phyloP scores from a whole-genome alignment of 2,888 invertebrate species.

The Cantharis rustica region DNA sequence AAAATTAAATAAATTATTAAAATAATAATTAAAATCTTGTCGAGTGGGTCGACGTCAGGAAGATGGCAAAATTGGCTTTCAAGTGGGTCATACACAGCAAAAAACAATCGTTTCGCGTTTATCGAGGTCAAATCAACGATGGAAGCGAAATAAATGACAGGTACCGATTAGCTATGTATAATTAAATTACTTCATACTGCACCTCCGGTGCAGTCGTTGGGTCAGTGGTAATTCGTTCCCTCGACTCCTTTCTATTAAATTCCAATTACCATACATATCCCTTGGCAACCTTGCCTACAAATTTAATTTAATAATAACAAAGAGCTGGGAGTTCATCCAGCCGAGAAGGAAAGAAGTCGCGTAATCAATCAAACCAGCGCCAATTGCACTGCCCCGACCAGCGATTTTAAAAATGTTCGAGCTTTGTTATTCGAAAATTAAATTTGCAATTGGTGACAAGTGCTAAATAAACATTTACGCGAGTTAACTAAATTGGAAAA shows the following conservation, averaged over 20 bases:
- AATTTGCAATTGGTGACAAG: background rate
- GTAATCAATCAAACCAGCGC: background rate
- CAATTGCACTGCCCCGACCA: background rate
- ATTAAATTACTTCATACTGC: background rate
- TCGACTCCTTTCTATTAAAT: background rate
- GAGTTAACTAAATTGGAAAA: constrained; percentile 1
- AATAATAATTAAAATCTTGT: background rate
- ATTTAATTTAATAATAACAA: background rate
- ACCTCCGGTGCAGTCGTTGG: background rate
- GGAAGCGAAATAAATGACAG: background rate
- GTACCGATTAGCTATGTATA: background rate
- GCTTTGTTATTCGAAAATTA: background rate
- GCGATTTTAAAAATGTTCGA: background rate
- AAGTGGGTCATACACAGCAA: background rate
- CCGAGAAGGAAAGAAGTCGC: background rate
- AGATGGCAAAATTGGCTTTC: background rate
- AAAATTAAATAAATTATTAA: background rate
- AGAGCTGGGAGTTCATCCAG: background rate
- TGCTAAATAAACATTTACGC: background rate
- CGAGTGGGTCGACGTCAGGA: background rate
- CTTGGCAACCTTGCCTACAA: background rate
- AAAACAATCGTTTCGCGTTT: background rate
- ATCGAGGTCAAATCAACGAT: background rate
- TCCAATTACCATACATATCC: background rate
- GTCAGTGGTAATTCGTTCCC: background rate